These are phyloP conservation scores for Chaenogobius annularis DNA, from an alignment of 2,113 vertebrate species.

Conservation along the genomic window DNA sequence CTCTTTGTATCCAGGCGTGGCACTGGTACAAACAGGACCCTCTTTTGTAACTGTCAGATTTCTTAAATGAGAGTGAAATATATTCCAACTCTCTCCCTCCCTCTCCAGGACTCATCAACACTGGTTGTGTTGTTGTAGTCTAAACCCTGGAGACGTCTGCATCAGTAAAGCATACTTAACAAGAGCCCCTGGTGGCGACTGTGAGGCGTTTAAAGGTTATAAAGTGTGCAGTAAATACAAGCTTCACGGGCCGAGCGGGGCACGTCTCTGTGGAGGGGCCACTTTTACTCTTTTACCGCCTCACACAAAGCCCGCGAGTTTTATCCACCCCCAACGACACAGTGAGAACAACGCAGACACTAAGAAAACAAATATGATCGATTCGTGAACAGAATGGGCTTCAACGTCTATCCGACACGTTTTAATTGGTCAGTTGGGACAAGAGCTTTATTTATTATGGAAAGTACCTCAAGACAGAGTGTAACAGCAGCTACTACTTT, in stretches of 20 bases:
- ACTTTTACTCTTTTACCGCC: constrained; percentile 67
- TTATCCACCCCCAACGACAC: constrained; percentile 57
- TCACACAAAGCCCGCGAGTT: constrained; percentile 39
- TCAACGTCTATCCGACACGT: constrained; percentile 18
- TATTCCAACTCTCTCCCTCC: neutral
- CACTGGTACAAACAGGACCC: neutral
- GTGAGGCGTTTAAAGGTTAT: constrained; percentile 61
- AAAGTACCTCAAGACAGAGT: constrained; percentile 32
- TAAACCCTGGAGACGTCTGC: constrained; percentile 29
- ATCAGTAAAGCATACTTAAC: constrained; percentile 65
- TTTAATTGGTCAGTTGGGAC: constrained; percentile 65
- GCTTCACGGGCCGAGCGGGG: constrained; percentile 50
- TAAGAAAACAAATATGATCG: constrained; percentile 41
- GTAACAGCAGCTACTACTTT: constrained; percentile 9
- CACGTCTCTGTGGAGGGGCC: constrained; percentile 50
- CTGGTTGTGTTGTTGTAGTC: constrained; percentile 27
- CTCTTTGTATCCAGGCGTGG: neutral
- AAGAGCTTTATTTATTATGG: constrained; percentile 41
- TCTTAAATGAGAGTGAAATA: neutral
- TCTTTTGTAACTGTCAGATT: neutral
- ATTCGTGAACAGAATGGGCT: constrained; percentile 53
- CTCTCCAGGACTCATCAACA: neutral
- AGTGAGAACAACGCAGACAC: constrained; percentile 36
- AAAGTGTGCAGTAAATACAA: constrained; percentile 64
- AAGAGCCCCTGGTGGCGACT: constrained; percentile 53